Conservation (phyloP, 2,113 vertebrate genomes). For the Illadopsis cleaveri region DNA sequence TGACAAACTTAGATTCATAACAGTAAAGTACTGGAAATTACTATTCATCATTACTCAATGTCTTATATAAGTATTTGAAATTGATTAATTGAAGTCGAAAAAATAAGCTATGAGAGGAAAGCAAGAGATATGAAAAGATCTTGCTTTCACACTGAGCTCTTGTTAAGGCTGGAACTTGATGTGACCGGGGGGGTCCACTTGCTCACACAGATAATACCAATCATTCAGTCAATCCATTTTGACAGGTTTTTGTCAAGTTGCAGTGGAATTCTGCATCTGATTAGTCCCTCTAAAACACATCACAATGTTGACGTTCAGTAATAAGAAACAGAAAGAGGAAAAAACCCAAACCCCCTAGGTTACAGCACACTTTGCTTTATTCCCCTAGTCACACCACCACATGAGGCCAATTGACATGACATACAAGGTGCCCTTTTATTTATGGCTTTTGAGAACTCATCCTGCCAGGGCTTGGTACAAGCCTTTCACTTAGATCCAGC, state of each 20-base stretch:
- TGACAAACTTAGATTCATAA: background rate
- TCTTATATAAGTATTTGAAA: background rate
- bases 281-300: background rate
- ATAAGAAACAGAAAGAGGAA: background rate
- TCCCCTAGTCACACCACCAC: fast-evolving
- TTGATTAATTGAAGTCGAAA: background rate
- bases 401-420: background rate
- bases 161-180: background rate
- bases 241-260: background rate
- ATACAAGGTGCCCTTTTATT: background rate
- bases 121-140: background rate
- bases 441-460: background rate
- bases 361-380: background rate
- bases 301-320: background rate
- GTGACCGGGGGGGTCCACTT: background rate
- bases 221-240: background rate
- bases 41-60: background rate
- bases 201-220: background rate
- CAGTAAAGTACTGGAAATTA: background rate
- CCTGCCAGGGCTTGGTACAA: background rate
- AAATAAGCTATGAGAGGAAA: background rate
- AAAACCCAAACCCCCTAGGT: fast-evolving
- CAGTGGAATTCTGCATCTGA: background rate
- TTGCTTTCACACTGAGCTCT: background rate
- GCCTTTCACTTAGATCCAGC: background rate